phyloP scores from a whole-genome alignment of 2,113 vertebrate genomes.

The Cettia cetti region DNA sequence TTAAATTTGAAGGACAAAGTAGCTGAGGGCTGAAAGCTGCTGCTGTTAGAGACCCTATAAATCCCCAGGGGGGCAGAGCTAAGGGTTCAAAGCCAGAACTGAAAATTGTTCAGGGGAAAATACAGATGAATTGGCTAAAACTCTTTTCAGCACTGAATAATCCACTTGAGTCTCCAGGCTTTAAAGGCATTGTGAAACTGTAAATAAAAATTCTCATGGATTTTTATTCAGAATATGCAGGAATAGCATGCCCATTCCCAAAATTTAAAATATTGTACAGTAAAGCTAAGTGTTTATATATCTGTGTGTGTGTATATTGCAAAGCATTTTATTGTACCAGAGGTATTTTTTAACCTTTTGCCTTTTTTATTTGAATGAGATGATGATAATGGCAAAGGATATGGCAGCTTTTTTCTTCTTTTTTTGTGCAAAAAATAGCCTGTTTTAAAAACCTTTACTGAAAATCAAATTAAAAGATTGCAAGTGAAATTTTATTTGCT shows the following conservation, averaged over 20 bases:
- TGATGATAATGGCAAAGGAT: not conserved
- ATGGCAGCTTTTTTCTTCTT: not conserved
- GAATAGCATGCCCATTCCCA: not conserved
- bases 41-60: not conserved
- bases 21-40: not conserved
- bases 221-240: not conserved
- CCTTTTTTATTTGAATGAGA: not conserved
- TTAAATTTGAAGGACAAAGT: not conserved
- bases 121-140: not conserved
- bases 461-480: not conserved
- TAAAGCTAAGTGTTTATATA: not conserved
- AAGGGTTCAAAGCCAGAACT: fast-evolving
- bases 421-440: not conserved
- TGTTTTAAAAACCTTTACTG: not conserved
- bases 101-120: not conserved
- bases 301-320: not conserved
- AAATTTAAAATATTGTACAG: not conserved
- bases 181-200: not conserved
- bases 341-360: not conserved
- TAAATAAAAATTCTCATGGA: not conserved
- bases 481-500: not conserved
- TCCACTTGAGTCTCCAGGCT: not conserved
- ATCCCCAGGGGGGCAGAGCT: not conserved
- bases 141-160: not conserved
- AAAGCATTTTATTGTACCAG: not conserved